Percentiles rank a stretch among this genome's conserved stretches.
Conservation (phyloP, 2,888 invertebrate genomes). For the Hoplodrina blanda region DNA sequence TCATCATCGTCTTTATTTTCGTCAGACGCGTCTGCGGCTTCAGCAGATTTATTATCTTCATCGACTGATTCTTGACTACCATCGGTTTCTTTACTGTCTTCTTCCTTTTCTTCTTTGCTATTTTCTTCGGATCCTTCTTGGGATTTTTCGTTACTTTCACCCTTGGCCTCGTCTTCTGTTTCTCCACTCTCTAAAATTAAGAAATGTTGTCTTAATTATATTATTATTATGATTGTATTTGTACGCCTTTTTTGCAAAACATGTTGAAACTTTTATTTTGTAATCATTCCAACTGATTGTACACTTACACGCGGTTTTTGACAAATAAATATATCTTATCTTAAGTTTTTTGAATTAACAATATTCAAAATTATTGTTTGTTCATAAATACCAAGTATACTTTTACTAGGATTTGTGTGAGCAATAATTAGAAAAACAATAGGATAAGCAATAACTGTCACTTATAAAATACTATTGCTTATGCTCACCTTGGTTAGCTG, state of each 20-base stretch:
- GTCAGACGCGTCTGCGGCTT: slow-evolving; percentile 69
- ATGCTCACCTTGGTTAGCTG: slow-evolving; percentile 82
- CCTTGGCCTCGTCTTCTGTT: slow-evolving; percentile 69
- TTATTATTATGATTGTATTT: too few species aligned
- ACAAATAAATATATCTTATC: too few species aligned
- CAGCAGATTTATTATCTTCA: slow-evolving; percentile 74
- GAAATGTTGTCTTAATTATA: neutral
- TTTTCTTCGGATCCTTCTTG: slow-evolving; percentile 70
- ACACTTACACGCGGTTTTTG: too few species aligned
- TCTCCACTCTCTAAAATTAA: slow-evolving; percentile 82
- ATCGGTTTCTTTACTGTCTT: slow-evolving; percentile 71
- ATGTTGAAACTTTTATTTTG: too few species aligned
- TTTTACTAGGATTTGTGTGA: too few species aligned
- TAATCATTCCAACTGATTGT: too few species aligned
- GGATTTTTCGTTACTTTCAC: slow-evolving; percentile 70
- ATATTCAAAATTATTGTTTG: too few species aligned
- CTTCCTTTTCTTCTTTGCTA: slow-evolving; percentile 63
- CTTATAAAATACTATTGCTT: neutral
- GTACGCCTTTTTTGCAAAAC: too few species aligned
- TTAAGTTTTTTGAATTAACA: neutral
- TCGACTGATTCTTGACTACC: slow-evolving; percentile 72
- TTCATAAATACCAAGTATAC: too few species aligned
- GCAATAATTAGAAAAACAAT: too few species aligned
- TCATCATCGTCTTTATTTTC: slow-evolving; percentile 62
- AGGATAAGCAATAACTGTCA: too few species aligned